Conservation (phyloP, 2,888 invertebrate genomes). For the Myopa testacea region DNA sequence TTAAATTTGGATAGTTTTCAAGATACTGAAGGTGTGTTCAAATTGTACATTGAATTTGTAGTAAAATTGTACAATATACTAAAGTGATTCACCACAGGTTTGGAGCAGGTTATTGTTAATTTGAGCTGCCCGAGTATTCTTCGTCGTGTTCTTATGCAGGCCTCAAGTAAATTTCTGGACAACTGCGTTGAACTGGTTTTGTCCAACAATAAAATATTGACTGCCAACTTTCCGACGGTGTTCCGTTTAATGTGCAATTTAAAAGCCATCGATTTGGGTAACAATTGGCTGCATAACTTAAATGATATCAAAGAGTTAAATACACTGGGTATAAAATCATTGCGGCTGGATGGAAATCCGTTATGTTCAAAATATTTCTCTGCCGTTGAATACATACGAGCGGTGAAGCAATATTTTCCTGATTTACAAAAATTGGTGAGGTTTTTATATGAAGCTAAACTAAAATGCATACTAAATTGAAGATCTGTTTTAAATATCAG, state of each 20-base stretch:
- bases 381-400: constrained; percentile 59
- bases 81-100: constrained; percentile 41
- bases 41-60: background rate
- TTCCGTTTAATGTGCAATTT: constrained; percentile 57
- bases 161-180: constrained; percentile 57
- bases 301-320: constrained; percentile 54
- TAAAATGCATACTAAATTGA: background rate
- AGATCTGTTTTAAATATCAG: constrained; percentile 39
- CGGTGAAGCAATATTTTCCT: constrained; percentile 56
- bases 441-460: background rate
- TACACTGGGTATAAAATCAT: constrained; percentile 56
- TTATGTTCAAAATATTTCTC: constrained; percentile 57
- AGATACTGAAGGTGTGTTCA: constrained; percentile 49
- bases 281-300: constrained; percentile 60
- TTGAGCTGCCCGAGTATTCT: constrained; percentile 58
- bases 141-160: constrained; percentile 54
- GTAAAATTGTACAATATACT: background rate
- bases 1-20: constrained; percentile 61
- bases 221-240: constrained; percentile 51
- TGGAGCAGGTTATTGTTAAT: constrained; percentile 58
- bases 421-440: constrained; percentile 55
- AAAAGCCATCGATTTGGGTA: constrained; percentile 60
- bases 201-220: constrained; percentile 58
- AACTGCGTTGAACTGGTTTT: constrained; percentile 59
- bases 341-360: constrained; percentile 61